Percentiles rank a stretch among this genome's conserved stretches.
These are phyloP conservation scores for Epicampocera succincta DNA, from an alignment of 2,888 invertebrate species.

Conservation along the genomic window DNA sequence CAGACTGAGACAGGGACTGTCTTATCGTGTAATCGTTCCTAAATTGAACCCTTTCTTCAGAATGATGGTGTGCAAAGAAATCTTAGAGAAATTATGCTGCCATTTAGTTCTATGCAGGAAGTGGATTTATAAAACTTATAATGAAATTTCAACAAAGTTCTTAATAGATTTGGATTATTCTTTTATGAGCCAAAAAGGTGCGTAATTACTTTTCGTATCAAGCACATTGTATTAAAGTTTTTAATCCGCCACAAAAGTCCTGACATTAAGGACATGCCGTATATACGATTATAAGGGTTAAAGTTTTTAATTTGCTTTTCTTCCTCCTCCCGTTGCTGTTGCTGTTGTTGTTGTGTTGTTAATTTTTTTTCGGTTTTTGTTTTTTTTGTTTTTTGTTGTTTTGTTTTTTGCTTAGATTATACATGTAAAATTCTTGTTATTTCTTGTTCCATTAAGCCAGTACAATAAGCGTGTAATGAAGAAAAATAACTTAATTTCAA, in stretches of 20 bases:
- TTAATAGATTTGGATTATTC: neutral
- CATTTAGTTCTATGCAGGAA: too few species aligned
- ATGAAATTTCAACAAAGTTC: too few species aligned
- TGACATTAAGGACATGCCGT: neutral
- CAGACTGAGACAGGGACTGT: too few species aligned
- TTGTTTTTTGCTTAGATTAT: conserved; percentile 21
- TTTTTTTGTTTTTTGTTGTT: too few species aligned
- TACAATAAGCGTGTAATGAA: conserved; percentile 64
- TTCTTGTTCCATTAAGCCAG: conserved; percentile 53
- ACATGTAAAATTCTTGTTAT: conserved; percentile 42
- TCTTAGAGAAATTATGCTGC: too few species aligned
- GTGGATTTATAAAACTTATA: too few species aligned
- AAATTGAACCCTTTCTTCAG: too few species aligned
- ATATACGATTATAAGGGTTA: conserved; percentile 38
- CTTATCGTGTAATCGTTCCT: too few species aligned
- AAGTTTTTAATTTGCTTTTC: conserved; percentile 12
- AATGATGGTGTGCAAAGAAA: too few species aligned
- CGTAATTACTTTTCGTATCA: conserved; percentile 3
- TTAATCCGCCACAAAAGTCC: neutral
- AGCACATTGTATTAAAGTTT: neutral
- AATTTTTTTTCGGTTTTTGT: neutral
- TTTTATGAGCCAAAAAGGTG: conserved; percentile 9
- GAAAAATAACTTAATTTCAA: conserved; percentile 65
- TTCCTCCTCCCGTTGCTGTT: too few species aligned
- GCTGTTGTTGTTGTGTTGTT: conserved; percentile 7